Evolutionary conservation across 2,797 vertebrate genomes (phyloP).

Genomic region (Eleutherodactylus coqui): DNA sequence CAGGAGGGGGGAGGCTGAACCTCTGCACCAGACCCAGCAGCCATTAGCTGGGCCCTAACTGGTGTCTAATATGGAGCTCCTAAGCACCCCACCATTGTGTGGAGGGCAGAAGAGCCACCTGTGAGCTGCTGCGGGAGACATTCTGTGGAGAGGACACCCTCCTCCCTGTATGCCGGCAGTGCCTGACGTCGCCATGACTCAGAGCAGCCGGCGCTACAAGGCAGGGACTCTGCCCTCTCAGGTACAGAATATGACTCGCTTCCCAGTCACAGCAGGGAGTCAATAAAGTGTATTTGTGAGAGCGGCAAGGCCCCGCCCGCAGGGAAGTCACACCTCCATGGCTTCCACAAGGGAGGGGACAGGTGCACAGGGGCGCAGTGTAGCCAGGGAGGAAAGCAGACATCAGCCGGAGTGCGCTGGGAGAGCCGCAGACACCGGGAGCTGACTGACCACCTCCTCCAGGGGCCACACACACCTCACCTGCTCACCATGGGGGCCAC

Average conservation of each 20-base stretch:
- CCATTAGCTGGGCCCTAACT: no score
- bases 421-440: background rate
- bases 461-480: no score
- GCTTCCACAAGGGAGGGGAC: slow-evolving; percentile 43
- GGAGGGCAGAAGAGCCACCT: no score
- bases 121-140: no score
- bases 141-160: background rate
- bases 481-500: slow-evolving; percentile 33
- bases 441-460: no score
- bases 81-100: no score
- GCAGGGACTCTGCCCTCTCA: slow-evolving; percentile 22
- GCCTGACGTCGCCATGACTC: background rate
- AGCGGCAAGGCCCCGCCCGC: background rate
- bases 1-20: no score
- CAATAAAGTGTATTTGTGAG: slow-evolving; percentile 32
- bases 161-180: background rate
- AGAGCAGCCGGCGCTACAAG: background rate
- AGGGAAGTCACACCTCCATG: slow-evolving; percentile 34
- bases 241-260: background rate
- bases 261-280: slow-evolving; percentile 1
- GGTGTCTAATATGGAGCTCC: no score
- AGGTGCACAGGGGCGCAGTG: slow-evolving; percentile 46
- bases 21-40: no score
- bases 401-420: background rate
- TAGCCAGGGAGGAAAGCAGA: slow-evolving; percentile 8